These are phyloP conservation scores for Alca torda DNA, from an alignment of 2,797 vertebrate species.

Conservation along the genomic window DNA sequence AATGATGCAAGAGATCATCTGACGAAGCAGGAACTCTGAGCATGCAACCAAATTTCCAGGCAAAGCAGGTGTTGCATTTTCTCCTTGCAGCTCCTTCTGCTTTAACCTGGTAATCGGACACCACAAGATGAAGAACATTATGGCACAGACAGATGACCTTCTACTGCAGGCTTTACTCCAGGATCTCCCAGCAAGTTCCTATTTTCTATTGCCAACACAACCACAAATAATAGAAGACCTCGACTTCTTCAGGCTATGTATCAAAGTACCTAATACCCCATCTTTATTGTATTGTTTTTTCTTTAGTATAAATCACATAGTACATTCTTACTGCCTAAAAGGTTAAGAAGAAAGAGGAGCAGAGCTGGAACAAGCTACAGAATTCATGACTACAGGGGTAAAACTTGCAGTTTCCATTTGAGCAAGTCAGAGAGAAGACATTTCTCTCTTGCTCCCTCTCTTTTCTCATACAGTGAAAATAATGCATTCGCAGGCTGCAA, in stretches of 20 bases:
- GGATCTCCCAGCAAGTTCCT: neutral
- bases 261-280: neutral
- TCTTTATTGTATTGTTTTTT: neutral
- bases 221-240: neutral
- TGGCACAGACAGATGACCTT: neutral
- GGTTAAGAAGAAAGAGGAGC: neutral
- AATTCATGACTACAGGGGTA: neutral
- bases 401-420: neutral
- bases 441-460: neutral
- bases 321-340: neutral
- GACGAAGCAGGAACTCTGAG: constrained; percentile 13
- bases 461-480: neutral
- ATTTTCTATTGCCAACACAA: neutral
- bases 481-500: neutral
- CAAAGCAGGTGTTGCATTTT: constrained; percentile 1
- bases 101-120: neutral
- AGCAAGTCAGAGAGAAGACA: neutral
- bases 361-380: neutral
- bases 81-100: neutral
- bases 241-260: neutral
- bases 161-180: neutral
- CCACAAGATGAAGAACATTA: neutral
- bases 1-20: constrained; percentile 20
- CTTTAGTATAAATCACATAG: neutral
- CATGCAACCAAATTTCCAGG: neutral